Base-by-base conservation (phyloP, 2,888 invertebrate species). In the Agapetus fuscipes region DNA sequence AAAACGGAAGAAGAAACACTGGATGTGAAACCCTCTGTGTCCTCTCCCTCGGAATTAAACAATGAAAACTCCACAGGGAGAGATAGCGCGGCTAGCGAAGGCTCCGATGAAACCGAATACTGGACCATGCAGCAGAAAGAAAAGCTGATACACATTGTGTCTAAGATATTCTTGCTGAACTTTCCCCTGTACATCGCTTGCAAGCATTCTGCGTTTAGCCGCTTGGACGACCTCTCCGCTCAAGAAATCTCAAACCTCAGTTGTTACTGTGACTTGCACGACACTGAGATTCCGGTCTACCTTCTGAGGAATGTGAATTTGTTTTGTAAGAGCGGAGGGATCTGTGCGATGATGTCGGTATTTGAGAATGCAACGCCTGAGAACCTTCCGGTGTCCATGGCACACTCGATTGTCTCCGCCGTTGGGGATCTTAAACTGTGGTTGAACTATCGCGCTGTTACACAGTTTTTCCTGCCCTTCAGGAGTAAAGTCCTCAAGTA, bases 361-460 rank as follows among this genome's bases (percentile, higher is more conserved):
- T 91, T 94, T 64, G 86, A 87, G 52, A 71, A 76, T 59, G 72
- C 81, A 30, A 71, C 74, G 49, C 83, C 88, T 29, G 74, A 76
- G 31, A 73, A 76, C 33, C 66, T 95, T 53, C 88, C 93, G 1
- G 77, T 91, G 49, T 83, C 86, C 31, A 81, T 90, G 59, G 93
- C 93, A 10, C 93, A 94, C 72, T 83, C 89, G 27, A 84, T 94
- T 62, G 88, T 93, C 50, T 85, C 87, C 45, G 83, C 91, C 50
- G 84, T 93, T 43, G 89, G 91, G 42, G 93, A 94, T 72, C 74
- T 94, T 37, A 90, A 94, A 58, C 66, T 93, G 24, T 94, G 93
- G 93, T 74, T 94, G 53, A 94, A 93, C 64, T 89, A 87, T 56
- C 80, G 86, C 54, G 87, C 89, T 48, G 84, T 93, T 48, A 79